These are phyloP conservation scores for Microtus pennsylvanicus DNA, from an alignment of 2,113 vertebrate genomes.

Conservation along the genomic window DNA sequence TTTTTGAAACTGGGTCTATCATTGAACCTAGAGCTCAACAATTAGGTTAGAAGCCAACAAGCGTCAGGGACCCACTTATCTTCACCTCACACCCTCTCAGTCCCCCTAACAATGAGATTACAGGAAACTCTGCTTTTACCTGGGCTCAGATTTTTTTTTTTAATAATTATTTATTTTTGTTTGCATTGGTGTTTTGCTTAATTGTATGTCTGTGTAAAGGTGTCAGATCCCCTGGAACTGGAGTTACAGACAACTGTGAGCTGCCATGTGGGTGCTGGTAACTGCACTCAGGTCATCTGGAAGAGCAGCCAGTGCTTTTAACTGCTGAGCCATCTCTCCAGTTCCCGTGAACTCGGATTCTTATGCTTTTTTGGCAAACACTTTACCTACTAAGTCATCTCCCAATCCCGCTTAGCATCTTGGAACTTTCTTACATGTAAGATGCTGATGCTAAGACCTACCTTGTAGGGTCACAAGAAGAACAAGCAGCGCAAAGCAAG, in stretches of 20 bases:
- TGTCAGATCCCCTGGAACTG: too few relatives aligned
- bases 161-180: too few relatives aligned
- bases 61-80: not conserved
- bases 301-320: not conserved
- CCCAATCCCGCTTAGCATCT: not conserved
- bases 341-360: not conserved
- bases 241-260: not conserved
- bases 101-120: not conserved
- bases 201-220: too few relatives aligned
- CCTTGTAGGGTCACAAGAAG: not conserved
- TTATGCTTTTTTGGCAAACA: not conserved
- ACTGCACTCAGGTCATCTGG: not conserved
- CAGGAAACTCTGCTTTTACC: not conserved
- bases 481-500: not conserved
- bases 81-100: too few relatives aligned
- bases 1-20: not conserved
- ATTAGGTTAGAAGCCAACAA: not conserved
- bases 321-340: too few relatives aligned
- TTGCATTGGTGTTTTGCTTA: too few relatives aligned
- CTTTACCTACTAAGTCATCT: not conserved
- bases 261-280: not conserved
- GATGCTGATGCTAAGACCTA: not conserved
- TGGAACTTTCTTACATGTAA: not conserved
- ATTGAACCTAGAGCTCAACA: not conserved
- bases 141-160: too few relatives aligned